Base-by-base conservation (phyloP, 2,888 invertebrate genomes). In the Coenonympha arcania region DNA sequence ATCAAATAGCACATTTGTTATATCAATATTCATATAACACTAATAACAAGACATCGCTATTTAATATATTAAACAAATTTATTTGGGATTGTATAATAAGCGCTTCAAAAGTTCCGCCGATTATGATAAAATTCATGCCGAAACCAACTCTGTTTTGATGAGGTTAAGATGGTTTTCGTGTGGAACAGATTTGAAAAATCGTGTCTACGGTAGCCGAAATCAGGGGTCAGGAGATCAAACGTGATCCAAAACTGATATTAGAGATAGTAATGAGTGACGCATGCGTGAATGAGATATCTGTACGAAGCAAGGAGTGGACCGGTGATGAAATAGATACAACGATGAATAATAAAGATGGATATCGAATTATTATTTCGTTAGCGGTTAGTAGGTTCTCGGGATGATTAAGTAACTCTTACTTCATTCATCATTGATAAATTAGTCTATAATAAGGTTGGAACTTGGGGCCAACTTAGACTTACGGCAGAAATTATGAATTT, bases 121-220 rank as follows among this genome's bases (percentile, higher is more conserved):
- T 40, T 24, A n/a, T n/a, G 40, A 51, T 24, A 50, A 30, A 2
- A 63, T 59, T 58, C 52, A 50, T 39, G 16, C 15, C 60, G 57
- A 64, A 63, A 34, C 59, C 65, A 68, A 52, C 11, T 26, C 18
- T 44, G 57, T 44, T 2, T 26, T 3, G n/a, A 37, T 18, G 8
- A 0, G 4, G 9, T 61, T 71, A 56, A 60, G 65, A 55, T 26
- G 54, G 63, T 49, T 69, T 67, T 73, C 11, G 54, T 48, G 55
- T 64, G 61, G 49, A 43, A 48, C 37, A 50, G 44, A 53, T 59
- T 51, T 55, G 59, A 69, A 69, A 74, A 75, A 71, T 81, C 82
- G 82, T 84, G 84, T 69, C 70, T 72, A 83, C 85, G 69, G 85
- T 84, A 86, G 85, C 85, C 77, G 71, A 84, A 81, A 77, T 76